Base-by-base conservation (phyloP, 2,797 vertebrate species). In the Molossus molossus region DNA sequence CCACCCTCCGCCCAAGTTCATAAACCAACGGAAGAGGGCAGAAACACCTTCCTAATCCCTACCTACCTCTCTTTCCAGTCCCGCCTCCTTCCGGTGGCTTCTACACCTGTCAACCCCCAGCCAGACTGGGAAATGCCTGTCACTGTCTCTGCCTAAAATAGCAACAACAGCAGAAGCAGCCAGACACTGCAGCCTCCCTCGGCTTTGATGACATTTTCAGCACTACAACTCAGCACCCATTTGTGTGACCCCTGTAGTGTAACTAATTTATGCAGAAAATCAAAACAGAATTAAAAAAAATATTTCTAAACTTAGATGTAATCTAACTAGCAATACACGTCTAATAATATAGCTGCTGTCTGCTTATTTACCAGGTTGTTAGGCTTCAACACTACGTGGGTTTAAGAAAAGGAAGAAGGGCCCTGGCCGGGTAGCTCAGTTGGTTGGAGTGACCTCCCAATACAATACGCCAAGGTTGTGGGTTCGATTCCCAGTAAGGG, bases 101-200 rank as follows among this genome's bases (percentile, higher is more conserved):
- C 48, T 45, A 15, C 8, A 40, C 84, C 70, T 18, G 37, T 21
- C 87, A 93, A 85, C 37, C 75, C 67, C 29, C 82, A 57, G 53
- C 17, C 64, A 27, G 80, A 20, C 55, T 11, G 1, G 3, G 29
- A 67, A 73, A 53, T 1, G 9, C 3, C 88, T 93, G 57, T 58
- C 90, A 73, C 76, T 45, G 50, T 86, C 25, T 76, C 33, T 81
- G 53, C 93, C 80, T 67, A 33, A 88, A 95, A 95, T 23, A 96
- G 89, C 80, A 2, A 1, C 3, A 3, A 11, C 15, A 5, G n/a
- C 72, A 83, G 55, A 27, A 20, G 20, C 27, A 18, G n/a, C 20
- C 79, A 50, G 65, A 18, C 29, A 2, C 3, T 0, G 17, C 53
- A 15, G 88, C n/a, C 8, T n/a, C 14, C n/a, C 67, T 77, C 3